phyloP scores from a whole-genome alignment of 1,140 invertebrate species.

The Popillia japonica region DNA sequence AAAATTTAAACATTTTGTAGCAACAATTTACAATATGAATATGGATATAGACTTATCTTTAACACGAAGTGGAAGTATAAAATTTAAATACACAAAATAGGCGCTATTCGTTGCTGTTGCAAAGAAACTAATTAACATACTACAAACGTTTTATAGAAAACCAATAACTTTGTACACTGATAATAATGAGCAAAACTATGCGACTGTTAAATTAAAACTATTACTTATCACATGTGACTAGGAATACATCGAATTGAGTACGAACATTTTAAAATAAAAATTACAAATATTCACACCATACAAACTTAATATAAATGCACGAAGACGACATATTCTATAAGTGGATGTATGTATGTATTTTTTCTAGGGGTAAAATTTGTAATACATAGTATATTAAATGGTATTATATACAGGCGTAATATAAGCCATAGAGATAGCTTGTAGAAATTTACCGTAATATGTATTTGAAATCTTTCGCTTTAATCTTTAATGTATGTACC shows the following conservation, averaged over 20 bases:
- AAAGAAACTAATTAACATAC: neutral
- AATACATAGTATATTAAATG: too few species aligned
- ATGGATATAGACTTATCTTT: neutral
- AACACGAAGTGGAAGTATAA: neutral
- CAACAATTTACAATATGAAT: neutral
- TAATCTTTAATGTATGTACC: too few species aligned
- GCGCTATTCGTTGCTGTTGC: conserved; percentile 26
- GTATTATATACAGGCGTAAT: too few species aligned
- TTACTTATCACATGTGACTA: conserved; percentile 17
- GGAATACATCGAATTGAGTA: conserved; percentile 2
- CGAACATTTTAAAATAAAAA: neutral
- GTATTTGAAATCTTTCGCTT: too few species aligned
- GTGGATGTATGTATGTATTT: too few species aligned
- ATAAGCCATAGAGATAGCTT: too few species aligned
- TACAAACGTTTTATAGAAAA: neutral
- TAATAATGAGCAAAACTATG: conserved; percentile 3
- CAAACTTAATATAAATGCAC: neutral
- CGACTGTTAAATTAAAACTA: neutral
- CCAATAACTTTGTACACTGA: neutral
- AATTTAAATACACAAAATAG: neutral
- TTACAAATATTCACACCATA: neutral
- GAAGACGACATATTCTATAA: too few species aligned
- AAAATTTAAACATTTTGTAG: neutral
- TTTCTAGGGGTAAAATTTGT: too few species aligned
- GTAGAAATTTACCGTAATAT: too few species aligned